Evolutionary conservation across 2,113 vertebrate species (phyloP).

Genomic region (Solea senegalensis): DNA sequence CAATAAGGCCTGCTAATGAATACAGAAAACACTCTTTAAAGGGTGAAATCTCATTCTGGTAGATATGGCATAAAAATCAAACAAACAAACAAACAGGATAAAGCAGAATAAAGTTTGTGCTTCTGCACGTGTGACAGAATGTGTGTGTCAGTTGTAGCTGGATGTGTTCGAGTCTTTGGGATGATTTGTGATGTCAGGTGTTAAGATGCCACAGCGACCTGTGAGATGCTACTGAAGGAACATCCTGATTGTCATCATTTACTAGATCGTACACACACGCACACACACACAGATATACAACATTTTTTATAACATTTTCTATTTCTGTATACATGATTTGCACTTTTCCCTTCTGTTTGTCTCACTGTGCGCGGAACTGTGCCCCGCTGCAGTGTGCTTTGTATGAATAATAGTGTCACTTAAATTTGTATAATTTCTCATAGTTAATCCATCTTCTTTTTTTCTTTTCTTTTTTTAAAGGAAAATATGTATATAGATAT

Average conservation of each 20-base stretch:
- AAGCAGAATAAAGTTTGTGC: conserved; percentile 25
- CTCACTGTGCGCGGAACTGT: conserved; percentile 30
- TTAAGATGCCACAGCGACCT: conserved; percentile 35
- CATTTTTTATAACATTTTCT: conserved; percentile 22
- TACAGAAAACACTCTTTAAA: neutral
- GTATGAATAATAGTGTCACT: neutral
- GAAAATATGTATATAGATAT: conserved; percentile 1
- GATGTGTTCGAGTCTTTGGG: conserved; percentile 59
- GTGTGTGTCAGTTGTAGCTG: conserved; percentile 28
- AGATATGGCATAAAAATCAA: neutral
- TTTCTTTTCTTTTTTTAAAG: neutral
- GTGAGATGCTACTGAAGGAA: conserved; percentile 48
- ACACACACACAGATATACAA: conserved; percentile 32
- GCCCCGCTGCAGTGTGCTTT: conserved; percentile 45
- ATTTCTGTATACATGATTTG: conserved; percentile 9
- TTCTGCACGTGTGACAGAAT: conserved; percentile 27
- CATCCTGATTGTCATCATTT: conserved; percentile 76
- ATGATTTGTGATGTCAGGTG: conserved; percentile 44
- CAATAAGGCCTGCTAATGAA: conserved; percentile 3
- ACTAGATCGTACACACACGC: conserved; percentile 31
- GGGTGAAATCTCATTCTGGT: conserved; percentile 16
- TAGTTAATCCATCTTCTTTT: neutral
- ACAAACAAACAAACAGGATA: conserved; percentile 8
- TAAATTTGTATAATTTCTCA: neutral
- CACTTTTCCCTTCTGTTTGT: conserved; percentile 37